These are phyloP conservation scores for Rhombomys opimus DNA, from an alignment of 2,113 vertebrate species.

Conservation along the genomic window DNA sequence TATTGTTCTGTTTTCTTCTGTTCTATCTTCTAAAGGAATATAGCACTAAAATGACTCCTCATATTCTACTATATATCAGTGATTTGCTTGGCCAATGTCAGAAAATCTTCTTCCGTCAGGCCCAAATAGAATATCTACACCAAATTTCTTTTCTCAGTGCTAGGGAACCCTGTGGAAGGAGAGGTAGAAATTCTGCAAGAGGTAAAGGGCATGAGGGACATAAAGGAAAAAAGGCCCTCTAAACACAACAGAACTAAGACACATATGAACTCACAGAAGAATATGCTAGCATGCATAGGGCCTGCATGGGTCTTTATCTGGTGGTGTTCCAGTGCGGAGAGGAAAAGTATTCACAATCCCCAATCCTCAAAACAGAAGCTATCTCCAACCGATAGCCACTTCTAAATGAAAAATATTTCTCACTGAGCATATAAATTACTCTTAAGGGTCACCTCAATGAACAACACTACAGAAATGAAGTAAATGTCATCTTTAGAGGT, in stretches of 20 bases:
- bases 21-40: background rate
- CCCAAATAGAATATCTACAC: background rate
- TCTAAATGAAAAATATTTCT: background rate
- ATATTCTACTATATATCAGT: background rate
- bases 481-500: background rate
- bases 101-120: background rate
- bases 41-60: background rate
- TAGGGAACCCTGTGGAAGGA: too few relatives aligned
- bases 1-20: background rate
- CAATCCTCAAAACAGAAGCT: background rate
- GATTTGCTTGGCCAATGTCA: background rate
- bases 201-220: background rate
- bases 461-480: background rate
- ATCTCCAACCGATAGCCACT: background rate
- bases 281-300: background rate
- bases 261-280: background rate
- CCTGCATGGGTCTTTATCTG: background rate
- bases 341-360: background rate
- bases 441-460: background rate
- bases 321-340: background rate
- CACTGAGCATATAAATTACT: background rate
- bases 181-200: background rate
- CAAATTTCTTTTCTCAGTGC: background rate
- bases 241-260: background rate
- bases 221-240: background rate